Percentiles rank a stretch among this genome's conserved stretches.
Conservation (phyloP, 2,888 invertebrate genomes). For the Limnephilus lunatus region DNA sequence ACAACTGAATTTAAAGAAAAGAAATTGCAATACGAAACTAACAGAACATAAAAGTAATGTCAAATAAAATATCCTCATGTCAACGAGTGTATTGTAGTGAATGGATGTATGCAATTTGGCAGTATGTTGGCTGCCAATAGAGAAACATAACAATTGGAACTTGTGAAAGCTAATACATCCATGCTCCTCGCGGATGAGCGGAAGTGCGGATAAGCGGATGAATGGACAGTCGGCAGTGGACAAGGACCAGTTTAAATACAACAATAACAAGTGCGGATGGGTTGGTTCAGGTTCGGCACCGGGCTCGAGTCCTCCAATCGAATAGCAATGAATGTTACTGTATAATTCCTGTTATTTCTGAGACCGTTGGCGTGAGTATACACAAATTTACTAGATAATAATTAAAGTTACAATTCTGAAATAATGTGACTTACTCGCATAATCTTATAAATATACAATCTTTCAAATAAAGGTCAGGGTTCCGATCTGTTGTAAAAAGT, state of each 20-base stretch:
- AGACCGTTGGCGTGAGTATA: constrained; percentile 34
- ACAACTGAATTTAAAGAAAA: background rate
- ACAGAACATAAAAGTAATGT: background rate
- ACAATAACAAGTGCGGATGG: constrained; percentile 2
- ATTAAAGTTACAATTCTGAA: constrained; percentile 54
- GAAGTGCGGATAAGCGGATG: background rate
- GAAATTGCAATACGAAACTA: background rate
- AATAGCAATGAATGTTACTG: background rate
- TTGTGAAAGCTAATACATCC: background rate
- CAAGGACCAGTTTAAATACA: background rate
- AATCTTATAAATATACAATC: constrained; percentile 59
- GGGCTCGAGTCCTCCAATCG: background rate
- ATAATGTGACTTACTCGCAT: constrained; percentile 58
- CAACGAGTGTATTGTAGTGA: background rate
- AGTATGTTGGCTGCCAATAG: background rate
- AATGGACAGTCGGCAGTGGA: background rate
- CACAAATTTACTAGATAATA: constrained; percentile 59
- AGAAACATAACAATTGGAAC: background rate
- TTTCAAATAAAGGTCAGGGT: constrained; percentile 33
- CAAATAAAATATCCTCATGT: background rate
- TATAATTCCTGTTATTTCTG: background rate
- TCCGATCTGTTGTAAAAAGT: constrained; percentile 52
- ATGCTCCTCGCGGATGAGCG: background rate
- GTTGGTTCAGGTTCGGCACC: background rate
- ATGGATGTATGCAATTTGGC: background rate